phyloP scores from a whole-genome alignment of 2,113 vertebrate genomes.

The Salminus brasiliensis region DNA sequence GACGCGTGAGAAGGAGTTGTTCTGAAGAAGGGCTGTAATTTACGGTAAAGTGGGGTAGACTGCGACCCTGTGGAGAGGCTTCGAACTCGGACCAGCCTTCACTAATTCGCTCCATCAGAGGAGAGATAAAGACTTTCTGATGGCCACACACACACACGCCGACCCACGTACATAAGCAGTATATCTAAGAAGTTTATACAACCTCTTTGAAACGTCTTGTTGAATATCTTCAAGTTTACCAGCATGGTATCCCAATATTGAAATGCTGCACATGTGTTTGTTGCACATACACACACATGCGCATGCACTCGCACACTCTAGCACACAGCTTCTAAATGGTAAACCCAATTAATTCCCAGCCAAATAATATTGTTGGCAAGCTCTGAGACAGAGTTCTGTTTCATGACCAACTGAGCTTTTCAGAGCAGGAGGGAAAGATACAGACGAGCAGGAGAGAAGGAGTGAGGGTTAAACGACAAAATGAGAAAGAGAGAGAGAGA shows the following conservation, averaged over 20 bases:
- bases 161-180: neutral
- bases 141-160: constrained; percentile 18
- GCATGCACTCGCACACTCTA: constrained; percentile 24
- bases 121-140: neutral
- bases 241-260: no score
- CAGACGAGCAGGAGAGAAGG: constrained; percentile 48
- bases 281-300: constrained; percentile 27
- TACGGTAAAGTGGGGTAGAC: neutral
- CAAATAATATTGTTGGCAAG: constrained; percentile 74
- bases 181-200: neutral
- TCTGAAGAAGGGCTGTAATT: neutral
- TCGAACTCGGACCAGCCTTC: neutral
- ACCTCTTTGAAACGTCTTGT: neutral
- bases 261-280: no score
- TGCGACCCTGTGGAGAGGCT: neutral
- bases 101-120: neutral
- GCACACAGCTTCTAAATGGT: constrained; percentile 29
- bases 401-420: constrained; percentile 68
- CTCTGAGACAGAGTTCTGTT: constrained; percentile 68
- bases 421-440: constrained; percentile 53
- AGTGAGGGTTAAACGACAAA: constrained; percentile 23
- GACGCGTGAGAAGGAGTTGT: neutral
- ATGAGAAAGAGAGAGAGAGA: constrained; percentile 47
- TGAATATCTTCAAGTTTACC: neutral
- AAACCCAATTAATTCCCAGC: constrained; percentile 65